Conservation (phyloP, 2,888 invertebrate genomes). For the Drosophila gaucha region DNA sequence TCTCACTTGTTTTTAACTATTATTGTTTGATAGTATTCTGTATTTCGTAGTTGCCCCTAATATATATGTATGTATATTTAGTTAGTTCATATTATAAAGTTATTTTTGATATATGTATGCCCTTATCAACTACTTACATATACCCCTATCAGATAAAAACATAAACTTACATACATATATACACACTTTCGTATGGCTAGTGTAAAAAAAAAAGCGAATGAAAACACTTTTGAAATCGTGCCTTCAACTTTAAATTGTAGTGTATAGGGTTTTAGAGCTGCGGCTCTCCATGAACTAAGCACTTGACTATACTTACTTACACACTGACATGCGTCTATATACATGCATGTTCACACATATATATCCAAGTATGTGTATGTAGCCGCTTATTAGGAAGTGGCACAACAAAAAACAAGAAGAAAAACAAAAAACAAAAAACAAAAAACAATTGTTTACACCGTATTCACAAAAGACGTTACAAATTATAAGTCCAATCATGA, state of each 20-base stretch:
- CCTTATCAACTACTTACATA: slow-evolving; percentile 25
- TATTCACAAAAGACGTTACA: slow-evolving; percentile 58
- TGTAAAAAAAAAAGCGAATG: slow-evolving; percentile 43
- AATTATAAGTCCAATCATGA: slow-evolving; percentile 29
- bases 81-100: slow-evolving; percentile 41
- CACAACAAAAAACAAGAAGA: slow-evolving; percentile 18
- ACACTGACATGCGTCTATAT: slow-evolving; percentile 1
- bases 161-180: slow-evolving; percentile 8
- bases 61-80: slow-evolving; percentile 16
- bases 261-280: slow-evolving; percentile 39
- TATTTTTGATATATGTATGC: slow-evolving; percentile 38
- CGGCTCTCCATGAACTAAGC: slow-evolving; percentile 27
- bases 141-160: slow-evolving; percentile 8
- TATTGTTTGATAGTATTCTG: slow-evolving; percentile 28
- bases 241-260: slow-evolving; percentile 74
- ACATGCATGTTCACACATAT: slow-evolving; percentile 1
- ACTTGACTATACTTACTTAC: slow-evolving; percentile 30
- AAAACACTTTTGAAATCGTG: slow-evolving; percentile 75
- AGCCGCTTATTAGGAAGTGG: slow-evolving; percentile 18
- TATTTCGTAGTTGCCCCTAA: slow-evolving; percentile 19
- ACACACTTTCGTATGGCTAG: slow-evolving; percentile 47
- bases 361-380: background rate
- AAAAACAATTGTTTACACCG: slow-evolving; percentile 28
- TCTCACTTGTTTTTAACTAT: too few relatives aligned
- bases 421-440: slow-evolving; percentile 2